Conservation (phyloP, 2,113 vertebrate species). For the Mus spicilegus region DNA sequence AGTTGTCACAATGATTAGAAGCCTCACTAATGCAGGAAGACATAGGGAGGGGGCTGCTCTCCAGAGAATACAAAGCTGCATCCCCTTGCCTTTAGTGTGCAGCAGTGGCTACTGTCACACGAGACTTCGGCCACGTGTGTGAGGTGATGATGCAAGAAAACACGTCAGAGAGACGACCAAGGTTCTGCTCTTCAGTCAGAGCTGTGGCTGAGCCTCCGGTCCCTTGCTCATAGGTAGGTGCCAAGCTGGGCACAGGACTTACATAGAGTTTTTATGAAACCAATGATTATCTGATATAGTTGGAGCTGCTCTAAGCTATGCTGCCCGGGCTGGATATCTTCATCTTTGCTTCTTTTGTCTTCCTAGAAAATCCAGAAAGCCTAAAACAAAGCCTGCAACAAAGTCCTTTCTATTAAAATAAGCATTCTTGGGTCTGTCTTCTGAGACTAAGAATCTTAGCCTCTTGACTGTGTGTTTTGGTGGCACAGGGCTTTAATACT, state of each 20-base stretch:
- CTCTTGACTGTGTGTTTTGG: background rate
- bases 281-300: background rate
- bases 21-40: background rate
- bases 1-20: background rate
- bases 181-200: background rate
- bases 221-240: background rate
- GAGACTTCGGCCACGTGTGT: background rate
- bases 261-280: background rate
- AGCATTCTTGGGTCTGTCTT: conserved; percentile 52
- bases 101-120: background rate
- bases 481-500: background rate
- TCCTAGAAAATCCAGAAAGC: conserved; percentile 34
- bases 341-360: background rate
- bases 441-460: conserved; percentile 10
- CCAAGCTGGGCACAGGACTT: background rate
- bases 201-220: background rate
- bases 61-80: background rate
- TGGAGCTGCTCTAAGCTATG: background rate
- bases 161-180: background rate
- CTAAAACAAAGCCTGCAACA: background rate
- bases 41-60: background rate
- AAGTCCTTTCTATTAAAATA: conserved; percentile 60
- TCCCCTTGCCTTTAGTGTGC: background rate
- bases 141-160: background rate
- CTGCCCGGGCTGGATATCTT: background rate